Percentiles rank a stretch among this genome's conserved stretches.
Evolutionary conservation across 1,140 invertebrate species (phyloP).

Genomic region (Berghia stephanieae): DNA sequence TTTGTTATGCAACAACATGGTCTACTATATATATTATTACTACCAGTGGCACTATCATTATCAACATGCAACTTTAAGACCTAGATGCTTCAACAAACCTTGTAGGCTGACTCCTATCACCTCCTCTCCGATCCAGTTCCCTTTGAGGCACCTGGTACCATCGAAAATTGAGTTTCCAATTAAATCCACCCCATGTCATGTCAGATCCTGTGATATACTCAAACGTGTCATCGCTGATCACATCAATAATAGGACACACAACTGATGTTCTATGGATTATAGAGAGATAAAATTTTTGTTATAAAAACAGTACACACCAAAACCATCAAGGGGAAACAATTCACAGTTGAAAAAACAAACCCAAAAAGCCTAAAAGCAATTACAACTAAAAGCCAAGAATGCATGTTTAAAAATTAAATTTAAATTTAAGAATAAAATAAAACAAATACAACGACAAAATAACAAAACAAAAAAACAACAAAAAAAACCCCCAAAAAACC

Average conservation of each 20-base stretch:
- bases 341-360: neutral
- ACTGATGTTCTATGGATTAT: constrained; percentile 80
- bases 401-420: no score
- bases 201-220: constrained; percentile 82
- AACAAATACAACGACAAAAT: neutral
- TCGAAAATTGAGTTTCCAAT: constrained; percentile 93
- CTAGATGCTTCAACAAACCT: constrained; percentile 63
- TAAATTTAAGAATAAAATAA: no score
- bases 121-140: constrained; percentile 88
- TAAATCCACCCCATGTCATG: constrained; percentile 90
- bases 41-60: no score
- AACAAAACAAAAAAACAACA: neutral
- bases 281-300: no score
- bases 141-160: constrained; percentile 95
- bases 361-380: neutral
- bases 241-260: constrained; percentile 97
- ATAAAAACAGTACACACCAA: no score
- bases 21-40: no score
- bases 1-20: no score
- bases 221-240: constrained; percentile 97
- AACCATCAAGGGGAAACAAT: neutral
- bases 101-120: constrained; percentile 88
- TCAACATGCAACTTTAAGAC: no score
- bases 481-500: no score
- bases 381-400: no score